Conservation (phyloP, 1,140 invertebrate species). For the Drosophila pachea region DNA sequence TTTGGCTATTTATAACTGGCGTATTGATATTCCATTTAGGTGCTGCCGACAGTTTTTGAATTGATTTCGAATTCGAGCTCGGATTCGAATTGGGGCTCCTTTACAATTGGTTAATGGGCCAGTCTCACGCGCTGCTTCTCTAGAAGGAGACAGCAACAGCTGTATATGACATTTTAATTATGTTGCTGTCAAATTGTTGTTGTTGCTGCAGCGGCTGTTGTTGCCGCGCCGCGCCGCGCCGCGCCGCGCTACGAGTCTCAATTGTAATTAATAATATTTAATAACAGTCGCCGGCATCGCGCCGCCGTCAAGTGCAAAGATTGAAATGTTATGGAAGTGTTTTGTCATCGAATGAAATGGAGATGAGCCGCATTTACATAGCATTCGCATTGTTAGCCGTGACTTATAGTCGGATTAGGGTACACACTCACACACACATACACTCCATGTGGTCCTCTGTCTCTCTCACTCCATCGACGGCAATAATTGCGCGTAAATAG, state of each 20-base stretch:
- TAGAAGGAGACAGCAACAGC: slow-evolving; percentile 45
- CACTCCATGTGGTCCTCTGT: neutral
- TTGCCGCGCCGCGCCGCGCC: too few relatives aligned
- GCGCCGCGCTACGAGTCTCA: slow-evolving; percentile 47
- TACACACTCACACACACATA: neutral
- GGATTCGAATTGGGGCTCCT: slow-evolving; percentile 14
- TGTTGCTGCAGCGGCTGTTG: too few relatives aligned
- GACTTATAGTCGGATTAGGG: slow-evolving; percentile 16
- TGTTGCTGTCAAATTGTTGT: slow-evolving; percentile 66
- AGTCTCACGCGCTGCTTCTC: slow-evolving; percentile 52
- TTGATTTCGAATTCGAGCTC: slow-evolving; percentile 14
- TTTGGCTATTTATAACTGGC: slow-evolving; percentile 32
- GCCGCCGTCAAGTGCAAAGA: slow-evolving; percentile 55
- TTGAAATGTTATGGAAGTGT: slow-evolving; percentile 68
- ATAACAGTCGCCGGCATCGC: slow-evolving; percentile 69
- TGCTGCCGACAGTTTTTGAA: slow-evolving; percentile 27
- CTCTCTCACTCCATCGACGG: too few relatives aligned
- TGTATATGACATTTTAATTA: slow-evolving; percentile 74
- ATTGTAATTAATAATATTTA: slow-evolving; percentile 77
- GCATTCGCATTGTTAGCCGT: slow-evolving; percentile 19
- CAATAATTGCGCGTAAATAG: neutral
- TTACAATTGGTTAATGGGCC: slow-evolving; percentile 66
- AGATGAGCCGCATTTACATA: slow-evolving; percentile 37
- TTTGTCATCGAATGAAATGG: slow-evolving; percentile 62
- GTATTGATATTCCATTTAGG: slow-evolving; percentile 40